Evolutionary conservation across 2,888 invertebrate species (phyloP), one percentile per base, ranked within the genome.

Genomic region (Myopa testacea): DNA sequence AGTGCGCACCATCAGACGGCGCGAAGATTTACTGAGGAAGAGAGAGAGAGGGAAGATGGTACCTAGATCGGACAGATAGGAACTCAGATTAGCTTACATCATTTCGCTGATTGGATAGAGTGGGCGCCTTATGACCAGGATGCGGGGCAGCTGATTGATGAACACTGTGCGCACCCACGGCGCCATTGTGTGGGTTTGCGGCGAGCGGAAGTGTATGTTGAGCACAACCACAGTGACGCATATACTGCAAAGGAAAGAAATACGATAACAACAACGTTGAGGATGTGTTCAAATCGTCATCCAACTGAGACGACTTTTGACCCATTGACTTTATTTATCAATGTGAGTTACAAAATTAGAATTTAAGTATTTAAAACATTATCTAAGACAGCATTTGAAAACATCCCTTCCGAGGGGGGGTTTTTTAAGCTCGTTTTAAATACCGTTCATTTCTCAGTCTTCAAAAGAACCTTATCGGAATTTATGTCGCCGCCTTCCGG

Each of bases 161-260:
- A 98, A 98, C 86, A 99, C 95, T 83, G 96, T 93, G 82, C 96
- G 94, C 86, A 98, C 96, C 98, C 98, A 98, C 76, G 98, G 96
- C 81, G 98, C 95, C 98, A 99, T 98, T 83, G 95, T 95, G 92
- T 98, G 98, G 82, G 98, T 99, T 90, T 98, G 96, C 82, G 98
- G 98, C 83, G 97, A 98, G 79, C 99, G 95, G 92, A 98, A 98
- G 92, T 98, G 98, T 85, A 98, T 96, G 91, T 98, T 98, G 86
- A 98, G 92, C 85, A 98, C 98, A 88, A 98, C 95, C 86, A 99
- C 98, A 81, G 97, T 97, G 88, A 96, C 95, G 91, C 96, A 96
- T 90, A 97, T 97, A 90, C 95, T 95, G 92, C 77, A 37, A 65
- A 19, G 16, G 26, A 65, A 38, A 65, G 38, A 34, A 34, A 37